These are phyloP conservation scores for Himalopsyche anomala DNA, from an alignment of 2,888 invertebrate species.

Conservation along the genomic window DNA sequence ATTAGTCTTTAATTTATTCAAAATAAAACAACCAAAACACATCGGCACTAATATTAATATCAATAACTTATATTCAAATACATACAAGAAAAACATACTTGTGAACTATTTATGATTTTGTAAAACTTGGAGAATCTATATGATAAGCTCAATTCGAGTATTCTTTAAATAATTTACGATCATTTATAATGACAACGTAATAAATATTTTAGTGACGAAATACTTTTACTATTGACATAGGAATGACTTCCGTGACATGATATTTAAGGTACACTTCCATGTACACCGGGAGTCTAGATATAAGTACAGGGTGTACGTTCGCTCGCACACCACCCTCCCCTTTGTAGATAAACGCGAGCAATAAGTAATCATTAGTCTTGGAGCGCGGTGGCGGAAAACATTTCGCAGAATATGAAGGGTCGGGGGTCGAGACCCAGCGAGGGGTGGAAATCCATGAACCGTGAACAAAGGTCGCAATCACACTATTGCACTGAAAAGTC, in stretches of 20 bases:
- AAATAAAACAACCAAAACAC: too few relatives aligned
- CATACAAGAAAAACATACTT: too few relatives aligned
- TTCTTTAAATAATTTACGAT: too few relatives aligned
- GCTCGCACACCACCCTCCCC: constrained; percentile 16
- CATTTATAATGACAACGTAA: too few relatives aligned
- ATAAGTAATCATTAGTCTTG: constrained; percentile 63
- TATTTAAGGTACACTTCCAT: background rate
- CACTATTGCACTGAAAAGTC: constrained; percentile 30
- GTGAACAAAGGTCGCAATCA: constrained; percentile 34
- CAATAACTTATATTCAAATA: too few relatives aligned
- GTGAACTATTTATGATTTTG: too few relatives aligned
- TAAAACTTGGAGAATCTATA: too few relatives aligned
- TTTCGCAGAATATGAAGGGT: constrained; percentile 30
- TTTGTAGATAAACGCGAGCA: constrained; percentile 48
- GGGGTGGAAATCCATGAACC: constrained; percentile 34
- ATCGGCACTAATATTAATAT: too few relatives aligned
- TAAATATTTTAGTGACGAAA: too few relatives aligned
- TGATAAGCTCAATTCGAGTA: too few relatives aligned
- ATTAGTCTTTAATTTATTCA: too few relatives aligned
- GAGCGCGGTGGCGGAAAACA: constrained; percentile 50
- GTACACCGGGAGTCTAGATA: constrained; percentile 3
- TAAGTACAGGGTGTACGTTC: constrained; percentile 29
- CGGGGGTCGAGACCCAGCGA: constrained; percentile 17
- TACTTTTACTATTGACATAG: too few relatives aligned
- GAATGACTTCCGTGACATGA: background rate